phyloP scores from a whole-genome alignment of 2,797 vertebrate genomes.

The Anguilla anguilla region DNA sequence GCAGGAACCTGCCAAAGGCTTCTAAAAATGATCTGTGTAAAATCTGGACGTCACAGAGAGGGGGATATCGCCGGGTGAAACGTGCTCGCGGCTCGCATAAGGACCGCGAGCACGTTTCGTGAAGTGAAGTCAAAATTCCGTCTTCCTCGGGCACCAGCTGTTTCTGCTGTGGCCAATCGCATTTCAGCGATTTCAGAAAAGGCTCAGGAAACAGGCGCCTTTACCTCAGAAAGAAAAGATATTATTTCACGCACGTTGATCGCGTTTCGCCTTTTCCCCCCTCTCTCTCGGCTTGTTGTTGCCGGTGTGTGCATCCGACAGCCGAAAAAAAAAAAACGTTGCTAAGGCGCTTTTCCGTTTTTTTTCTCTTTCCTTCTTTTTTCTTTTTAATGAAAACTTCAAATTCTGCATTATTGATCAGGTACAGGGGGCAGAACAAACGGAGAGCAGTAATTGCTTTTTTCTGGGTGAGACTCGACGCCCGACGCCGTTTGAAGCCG shows the following conservation, averaged over 20 bases:
- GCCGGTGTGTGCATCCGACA: neutral
- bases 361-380: neutral
- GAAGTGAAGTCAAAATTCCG: neutral
- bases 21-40: slow-evolving; percentile 1
- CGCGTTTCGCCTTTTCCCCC: neutral
- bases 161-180: neutral
- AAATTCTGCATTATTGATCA: slow-evolving; percentile 8
- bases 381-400: neutral
- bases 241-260: slow-evolving; percentile 17
- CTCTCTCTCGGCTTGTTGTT: neutral
- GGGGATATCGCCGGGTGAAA: neutral
- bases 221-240: neutral
- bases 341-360: neutral
- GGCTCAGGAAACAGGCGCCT: neutral
- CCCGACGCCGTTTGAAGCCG: slow-evolving; percentile 16
- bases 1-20: neutral
- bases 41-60: neutral
- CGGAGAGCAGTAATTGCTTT: neutral
- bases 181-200: neutral
- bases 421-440: neutral
- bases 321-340: neutral
- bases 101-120: too few relatives aligned
- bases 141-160: neutral
- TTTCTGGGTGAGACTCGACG: neutral
- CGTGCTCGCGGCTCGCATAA: neutral